These are phyloP conservation scores for Achroia grisella DNA, from an alignment of 1,140 invertebrate species.

Conservation along the genomic window DNA sequence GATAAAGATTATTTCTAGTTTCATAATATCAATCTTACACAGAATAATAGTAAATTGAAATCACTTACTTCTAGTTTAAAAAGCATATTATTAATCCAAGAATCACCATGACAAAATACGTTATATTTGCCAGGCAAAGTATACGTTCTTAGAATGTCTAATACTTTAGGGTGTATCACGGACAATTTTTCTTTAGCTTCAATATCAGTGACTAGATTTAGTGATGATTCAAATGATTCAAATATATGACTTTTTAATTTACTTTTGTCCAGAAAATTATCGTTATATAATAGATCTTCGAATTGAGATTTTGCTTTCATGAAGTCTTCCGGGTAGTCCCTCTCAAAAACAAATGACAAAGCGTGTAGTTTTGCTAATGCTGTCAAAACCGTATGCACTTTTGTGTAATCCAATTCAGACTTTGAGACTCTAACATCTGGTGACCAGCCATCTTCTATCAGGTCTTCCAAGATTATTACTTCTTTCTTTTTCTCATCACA, in stretches of 20 bases:
- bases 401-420: slow-evolving; percentile 25
- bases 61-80: slow-evolving; percentile 43
- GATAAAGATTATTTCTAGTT: no score
- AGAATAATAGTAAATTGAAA: no score
- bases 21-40: no score
- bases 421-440: slow-evolving; percentile 30
- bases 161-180: slow-evolving; percentile 25
- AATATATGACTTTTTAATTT: slow-evolving; percentile 47
- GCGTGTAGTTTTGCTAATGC: slow-evolving; percentile 58
- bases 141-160: slow-evolving; percentile 40
- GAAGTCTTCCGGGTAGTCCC: slow-evolving; percentile 19
- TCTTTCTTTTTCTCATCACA: slow-evolving; percentile 40
- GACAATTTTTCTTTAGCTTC: slow-evolving; percentile 35
- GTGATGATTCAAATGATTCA: slow-evolving; percentile 49
- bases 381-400: slow-evolving; percentile 32
- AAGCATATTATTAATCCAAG: slow-evolving; percentile 60
- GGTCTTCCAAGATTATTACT: slow-evolving; percentile 53
- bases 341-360: slow-evolving; percentile 40
- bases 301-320: slow-evolving; percentile 26
- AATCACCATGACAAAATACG: slow-evolving; percentile 61
- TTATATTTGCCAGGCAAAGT: slow-evolving; percentile 30
- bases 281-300: slow-evolving; percentile 42
- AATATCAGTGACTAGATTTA: slow-evolving; percentile 31
- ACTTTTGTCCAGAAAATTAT: slow-evolving; percentile 48
- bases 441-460: slow-evolving; percentile 32